Percentiles rank a stretch among this genome's conserved stretches.
Evolutionary conservation across 2,797 vertebrate species (phyloP).

Genomic region (Rhinoraja longicauda): DNA sequence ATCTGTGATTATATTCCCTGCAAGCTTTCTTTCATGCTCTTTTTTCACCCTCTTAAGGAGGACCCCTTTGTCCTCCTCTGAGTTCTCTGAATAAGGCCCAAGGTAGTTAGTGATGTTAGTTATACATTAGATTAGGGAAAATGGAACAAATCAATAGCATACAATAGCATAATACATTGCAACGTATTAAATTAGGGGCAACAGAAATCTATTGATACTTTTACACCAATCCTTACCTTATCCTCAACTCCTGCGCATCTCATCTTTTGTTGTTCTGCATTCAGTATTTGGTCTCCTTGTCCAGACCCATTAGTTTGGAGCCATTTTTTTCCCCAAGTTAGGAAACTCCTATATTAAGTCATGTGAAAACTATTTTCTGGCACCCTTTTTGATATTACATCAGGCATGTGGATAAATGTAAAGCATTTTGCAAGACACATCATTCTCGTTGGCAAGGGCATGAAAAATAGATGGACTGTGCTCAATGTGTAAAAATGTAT

Average conservation of each 20-base stretch:
- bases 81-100: no score
- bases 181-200: not conserved
- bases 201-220: not conserved
- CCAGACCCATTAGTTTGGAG: not conserved
- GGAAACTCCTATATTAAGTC: not conserved
- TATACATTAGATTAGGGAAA: not conserved
- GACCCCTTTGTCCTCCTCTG: no score
- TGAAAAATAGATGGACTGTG: not conserved
- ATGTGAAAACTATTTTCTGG: constrained; percentile 1
- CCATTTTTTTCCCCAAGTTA: not conserved
- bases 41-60: no score
- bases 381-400: not conserved
- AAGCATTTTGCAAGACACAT: constrained; percentile 8
- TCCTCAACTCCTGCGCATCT: not conserved
- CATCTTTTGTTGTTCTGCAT: not conserved
- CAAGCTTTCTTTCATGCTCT: no score
- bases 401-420: not conserved
- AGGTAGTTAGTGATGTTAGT: no score
- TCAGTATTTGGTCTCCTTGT: not conserved
- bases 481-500: not conserved
- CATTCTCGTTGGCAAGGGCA: not conserved
- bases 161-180: not conserved
- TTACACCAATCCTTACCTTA: not conserved
- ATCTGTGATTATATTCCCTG: no score
- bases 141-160: not conserved